Evolutionary conservation across 2,113 vertebrate species (phyloP).

Genomic region (Chiloscyllium plagiosum): DNA sequence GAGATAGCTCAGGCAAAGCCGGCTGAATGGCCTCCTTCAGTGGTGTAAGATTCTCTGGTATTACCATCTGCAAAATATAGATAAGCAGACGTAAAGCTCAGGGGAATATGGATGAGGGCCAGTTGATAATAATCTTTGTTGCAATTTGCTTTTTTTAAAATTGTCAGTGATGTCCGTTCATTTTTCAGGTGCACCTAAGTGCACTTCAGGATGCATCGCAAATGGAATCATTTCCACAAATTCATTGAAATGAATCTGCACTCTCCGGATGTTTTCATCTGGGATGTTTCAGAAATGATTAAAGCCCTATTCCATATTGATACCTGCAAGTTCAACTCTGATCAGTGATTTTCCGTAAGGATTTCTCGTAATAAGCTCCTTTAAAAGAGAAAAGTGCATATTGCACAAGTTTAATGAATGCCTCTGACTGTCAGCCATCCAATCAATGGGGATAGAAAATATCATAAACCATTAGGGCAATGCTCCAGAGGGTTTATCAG

Average conservation of each 20-base stretch:
- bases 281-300: background rate
- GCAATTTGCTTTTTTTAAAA: constrained; percentile 1
- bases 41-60: background rate
- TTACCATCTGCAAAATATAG: background rate
- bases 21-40: background rate
- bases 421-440: background rate
- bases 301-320: background rate
- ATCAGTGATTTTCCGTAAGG: background rate
- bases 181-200: background rate
- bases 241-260: background rate
- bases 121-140: background rate
- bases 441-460: background rate
- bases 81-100: background rate
- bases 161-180: background rate
- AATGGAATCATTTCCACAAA: background rate
- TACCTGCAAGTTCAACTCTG: background rate
- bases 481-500: background rate
- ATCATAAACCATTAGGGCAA: background rate
- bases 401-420: background rate
- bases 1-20: background rate
- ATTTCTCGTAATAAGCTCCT: background rate
- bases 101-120: background rate
- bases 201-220: background rate
- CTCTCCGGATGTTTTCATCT: background rate
- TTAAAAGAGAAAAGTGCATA: background rate